Evolutionary conservation across 2,888 invertebrate genomes (phyloP).

Genomic region (Mesoligia furuncula): DNA sequence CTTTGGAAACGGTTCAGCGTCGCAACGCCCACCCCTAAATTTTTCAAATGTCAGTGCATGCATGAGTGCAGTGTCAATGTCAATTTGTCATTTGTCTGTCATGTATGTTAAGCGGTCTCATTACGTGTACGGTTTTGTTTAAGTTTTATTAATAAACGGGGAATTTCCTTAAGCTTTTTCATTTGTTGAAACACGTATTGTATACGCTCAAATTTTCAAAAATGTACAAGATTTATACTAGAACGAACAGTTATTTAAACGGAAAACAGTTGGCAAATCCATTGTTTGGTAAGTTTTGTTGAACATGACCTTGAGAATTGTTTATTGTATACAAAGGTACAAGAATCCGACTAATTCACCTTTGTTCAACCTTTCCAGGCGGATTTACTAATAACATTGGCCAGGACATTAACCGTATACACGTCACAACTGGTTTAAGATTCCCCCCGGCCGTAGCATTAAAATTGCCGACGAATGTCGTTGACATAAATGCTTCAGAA

Average conservation of each 20-base stretch:
- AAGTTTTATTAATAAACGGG: constrained; percentile 4
- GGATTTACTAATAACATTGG: constrained; percentile 72
- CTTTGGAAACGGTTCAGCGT: no score
- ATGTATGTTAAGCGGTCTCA: constrained; percentile 1
- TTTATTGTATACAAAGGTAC: constrained; percentile 29
- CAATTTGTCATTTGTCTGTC: constrained; percentile 1
- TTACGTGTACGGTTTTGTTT: constrained; percentile 41
- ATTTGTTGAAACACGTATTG: neutral
- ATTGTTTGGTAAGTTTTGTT: constrained; percentile 61
- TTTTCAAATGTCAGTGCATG: no score
- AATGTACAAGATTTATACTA: constrained; percentile 64
- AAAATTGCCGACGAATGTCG: constrained; percentile 91
- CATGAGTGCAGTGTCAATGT: neutral
- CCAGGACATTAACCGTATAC: constrained; percentile 87
- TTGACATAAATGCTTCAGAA: constrained; percentile 92
- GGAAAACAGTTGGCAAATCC: constrained; percentile 56
- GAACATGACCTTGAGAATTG: constrained; percentile 41
- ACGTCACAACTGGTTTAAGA: constrained; percentile 84
- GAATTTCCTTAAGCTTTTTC: constrained; percentile 34
- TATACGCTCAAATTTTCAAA: neutral
- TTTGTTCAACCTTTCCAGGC: constrained; percentile 62
- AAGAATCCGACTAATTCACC: constrained; percentile 14
- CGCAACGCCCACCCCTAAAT: no score
- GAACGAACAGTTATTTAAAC: constrained; percentile 54
- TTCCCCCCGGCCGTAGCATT: constrained; percentile 89